Evolutionary conservation across 2,797 vertebrate genomes (phyloP).

Genomic region (Ciconia nigra): DNA sequence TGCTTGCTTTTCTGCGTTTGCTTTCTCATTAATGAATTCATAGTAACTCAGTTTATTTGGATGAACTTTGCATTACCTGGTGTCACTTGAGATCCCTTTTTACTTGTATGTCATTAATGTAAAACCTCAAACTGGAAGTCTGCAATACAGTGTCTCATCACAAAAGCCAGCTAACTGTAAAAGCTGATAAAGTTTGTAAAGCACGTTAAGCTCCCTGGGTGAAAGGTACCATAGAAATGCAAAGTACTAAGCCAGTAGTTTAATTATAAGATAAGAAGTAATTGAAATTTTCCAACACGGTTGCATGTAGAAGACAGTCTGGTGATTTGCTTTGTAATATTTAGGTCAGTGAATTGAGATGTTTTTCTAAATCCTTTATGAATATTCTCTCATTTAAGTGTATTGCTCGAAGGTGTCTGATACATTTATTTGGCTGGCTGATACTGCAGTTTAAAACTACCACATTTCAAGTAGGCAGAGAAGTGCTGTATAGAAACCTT

Average conservation of each 20-base stretch:
- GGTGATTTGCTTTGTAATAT: slow-evolving; percentile 63
- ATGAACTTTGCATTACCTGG: slow-evolving; percentile 4
- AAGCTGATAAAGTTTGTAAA: slow-evolving; percentile 42
- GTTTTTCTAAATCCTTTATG: slow-evolving; percentile 58
- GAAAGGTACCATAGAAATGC: slow-evolving; percentile 52
- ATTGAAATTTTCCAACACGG: slow-evolving; percentile 21
- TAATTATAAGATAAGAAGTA: slow-evolving; percentile 64
- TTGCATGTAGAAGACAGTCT: slow-evolving; percentile 32
- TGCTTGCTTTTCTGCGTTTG: background rate
- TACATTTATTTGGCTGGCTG: slow-evolving; percentile 58
- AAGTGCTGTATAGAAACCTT: slow-evolving; percentile 25
- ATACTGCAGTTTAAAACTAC: slow-evolving; percentile 44
- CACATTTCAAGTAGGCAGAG: slow-evolving; percentile 40
- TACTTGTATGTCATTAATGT: slow-evolving; percentile 1
- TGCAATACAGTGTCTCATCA: background rate
- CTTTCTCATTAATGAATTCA: background rate
- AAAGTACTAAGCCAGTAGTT: slow-evolving; percentile 45
- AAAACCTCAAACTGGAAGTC: background rate
- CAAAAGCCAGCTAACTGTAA: slow-evolving; percentile 34
- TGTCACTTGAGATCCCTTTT: background rate
- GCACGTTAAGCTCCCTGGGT: slow-evolving; percentile 11
- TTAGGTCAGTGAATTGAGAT: slow-evolving; percentile 71
- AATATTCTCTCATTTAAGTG: slow-evolving; percentile 65
- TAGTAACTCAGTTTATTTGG: background rate
- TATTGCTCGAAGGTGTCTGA: slow-evolving; percentile 59